Base-by-base conservation (phyloP, 2,797 vertebrate genomes). In the Sorex maritimensis region DNA sequence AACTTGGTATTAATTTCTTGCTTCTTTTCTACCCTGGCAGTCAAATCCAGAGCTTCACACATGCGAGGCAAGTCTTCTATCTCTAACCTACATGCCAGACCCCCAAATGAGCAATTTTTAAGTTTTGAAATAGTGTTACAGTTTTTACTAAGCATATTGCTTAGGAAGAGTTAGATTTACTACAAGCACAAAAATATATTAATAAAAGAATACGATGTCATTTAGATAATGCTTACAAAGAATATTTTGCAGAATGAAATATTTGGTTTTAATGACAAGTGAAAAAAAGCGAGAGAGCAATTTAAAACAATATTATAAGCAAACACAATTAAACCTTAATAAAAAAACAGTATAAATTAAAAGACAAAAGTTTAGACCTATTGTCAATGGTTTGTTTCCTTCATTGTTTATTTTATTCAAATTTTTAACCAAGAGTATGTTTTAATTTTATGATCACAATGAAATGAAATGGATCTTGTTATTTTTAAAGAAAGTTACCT, bases 321-420 rank as follows among this genome's bases (percentile, higher is more conserved):
- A 46, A 24, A 90, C 41, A 80, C 5, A 63, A 84, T 81, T 93
- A 86, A 94, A 84, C 0, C 17, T 94, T 83, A 93, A 89, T 84
- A 28, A 58, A 28, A 94, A 94, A 87, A 86, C 30, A 84, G n/a
- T 30, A 4, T 9, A 94, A 91, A 91, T 92, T 94, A 84, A 88
- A 78, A 92, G 41, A 72, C 4, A 92, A 88, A 95, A 19, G 12
- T 49, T 13, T 61, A 52, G 24, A 91, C 11, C 38, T 34, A 86
- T 12, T 73, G 19, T 72, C 28, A 73, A 73, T 85, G 61, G 13
- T 75, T 92, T 88, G 34, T 86, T 94, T 89, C 5, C 17, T 63
- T 95, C 77, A 83, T 21, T 80, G 21, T 92, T 96, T 93, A 68
- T 89, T 78, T 96, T 61, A 83, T 84, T 92, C 80, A 94, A 86